Evolutionary conservation across 2,797 vertebrate species (phyloP).

Genomic region (Dermochelys coriacea): DNA sequence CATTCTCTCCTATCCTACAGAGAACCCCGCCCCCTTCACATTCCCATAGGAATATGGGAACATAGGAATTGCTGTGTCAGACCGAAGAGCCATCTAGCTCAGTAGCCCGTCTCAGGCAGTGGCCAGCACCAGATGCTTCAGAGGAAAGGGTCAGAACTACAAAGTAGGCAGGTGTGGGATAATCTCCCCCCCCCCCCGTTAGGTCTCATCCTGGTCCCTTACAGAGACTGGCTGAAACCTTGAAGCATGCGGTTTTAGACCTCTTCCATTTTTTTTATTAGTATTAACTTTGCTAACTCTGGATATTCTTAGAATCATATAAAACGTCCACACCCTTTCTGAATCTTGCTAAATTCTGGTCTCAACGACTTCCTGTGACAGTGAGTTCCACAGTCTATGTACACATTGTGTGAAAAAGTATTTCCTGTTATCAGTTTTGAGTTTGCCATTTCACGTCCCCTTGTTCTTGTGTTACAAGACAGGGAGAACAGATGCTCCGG

Average conservation of each 20-base stretch:
- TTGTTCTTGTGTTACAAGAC: neutral
- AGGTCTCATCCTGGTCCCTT: neutral
- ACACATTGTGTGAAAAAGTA: neutral
- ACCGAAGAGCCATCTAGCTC: neutral
- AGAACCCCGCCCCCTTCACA: neutral
- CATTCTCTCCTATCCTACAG: neutral
- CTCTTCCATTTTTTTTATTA: neutral
- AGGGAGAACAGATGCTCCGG: constrained; percentile 18
- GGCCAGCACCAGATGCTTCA: neutral
- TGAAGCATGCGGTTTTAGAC: rapidly evolving
- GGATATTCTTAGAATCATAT: neutral
- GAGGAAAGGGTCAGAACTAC: neutral
- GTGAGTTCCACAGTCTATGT: rapidly evolving
- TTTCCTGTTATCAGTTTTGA: constrained; percentile 27
- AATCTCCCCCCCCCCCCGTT: neutral
- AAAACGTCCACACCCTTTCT: neutral
- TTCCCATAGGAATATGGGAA: neutral
- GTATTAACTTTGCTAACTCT: rapidly evolving
- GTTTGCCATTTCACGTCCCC: neutral
- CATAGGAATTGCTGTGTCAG: rapidly evolving
- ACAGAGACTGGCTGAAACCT: neutral
- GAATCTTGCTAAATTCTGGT: rapidly evolving
- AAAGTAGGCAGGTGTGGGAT: rapidly evolving
- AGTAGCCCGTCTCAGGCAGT: rapidly evolving
- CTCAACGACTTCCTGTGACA: neutral